These are phyloP conservation scores for Nannoperca obscura DNA, from an alignment of 2,797 vertebrate genomes.

Conservation along the genomic window DNA sequence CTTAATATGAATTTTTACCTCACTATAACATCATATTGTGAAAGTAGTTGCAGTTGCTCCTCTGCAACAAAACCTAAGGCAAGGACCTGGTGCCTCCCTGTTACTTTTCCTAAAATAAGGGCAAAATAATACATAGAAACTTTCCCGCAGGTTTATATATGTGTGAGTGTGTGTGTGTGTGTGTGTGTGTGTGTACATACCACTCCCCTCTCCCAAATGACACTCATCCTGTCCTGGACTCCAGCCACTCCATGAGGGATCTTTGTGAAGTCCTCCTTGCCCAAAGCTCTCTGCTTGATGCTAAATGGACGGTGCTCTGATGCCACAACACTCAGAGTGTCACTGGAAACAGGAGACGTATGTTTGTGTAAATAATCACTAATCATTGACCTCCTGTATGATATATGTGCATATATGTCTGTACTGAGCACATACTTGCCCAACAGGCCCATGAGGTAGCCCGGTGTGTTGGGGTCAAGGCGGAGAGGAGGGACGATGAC, in stretches of 20 bases:
- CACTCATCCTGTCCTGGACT: slow-evolving; percentile 97
- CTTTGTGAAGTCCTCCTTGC: slow-evolving; percentile 99
- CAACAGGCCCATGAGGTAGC: slow-evolving; percentile 96
- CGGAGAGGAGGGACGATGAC: slow-evolving; percentile 93
- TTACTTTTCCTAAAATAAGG: not conserved
- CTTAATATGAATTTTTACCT: not conserved
- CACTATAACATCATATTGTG: not conserved
- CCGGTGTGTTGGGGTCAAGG: slow-evolving; percentile 95
- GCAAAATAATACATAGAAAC: not conserved
- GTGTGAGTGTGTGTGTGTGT: not conserved
- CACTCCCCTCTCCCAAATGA: slow-evolving; percentile 98
- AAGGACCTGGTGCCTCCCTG: not conserved
- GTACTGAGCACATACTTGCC: slow-evolving; percentile 88
- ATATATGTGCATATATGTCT: not conserved
- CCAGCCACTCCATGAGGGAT: slow-evolving; percentile 96
- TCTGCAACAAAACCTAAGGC: not conserved
- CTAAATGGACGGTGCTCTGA: slow-evolving; percentile 96
- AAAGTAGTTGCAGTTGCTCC: not conserved
- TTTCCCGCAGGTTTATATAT: not conserved
- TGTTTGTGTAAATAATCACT: not conserved
- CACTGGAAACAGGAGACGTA: slow-evolving; percentile 78
- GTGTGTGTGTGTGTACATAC: slow-evolving; percentile 74
- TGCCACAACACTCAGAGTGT: slow-evolving; percentile 94
- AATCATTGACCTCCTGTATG: not conserved
- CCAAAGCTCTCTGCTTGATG: slow-evolving; percentile 96